Conservation (phyloP, 2,113 vertebrate species). For the Eclectus roratus region DNA sequence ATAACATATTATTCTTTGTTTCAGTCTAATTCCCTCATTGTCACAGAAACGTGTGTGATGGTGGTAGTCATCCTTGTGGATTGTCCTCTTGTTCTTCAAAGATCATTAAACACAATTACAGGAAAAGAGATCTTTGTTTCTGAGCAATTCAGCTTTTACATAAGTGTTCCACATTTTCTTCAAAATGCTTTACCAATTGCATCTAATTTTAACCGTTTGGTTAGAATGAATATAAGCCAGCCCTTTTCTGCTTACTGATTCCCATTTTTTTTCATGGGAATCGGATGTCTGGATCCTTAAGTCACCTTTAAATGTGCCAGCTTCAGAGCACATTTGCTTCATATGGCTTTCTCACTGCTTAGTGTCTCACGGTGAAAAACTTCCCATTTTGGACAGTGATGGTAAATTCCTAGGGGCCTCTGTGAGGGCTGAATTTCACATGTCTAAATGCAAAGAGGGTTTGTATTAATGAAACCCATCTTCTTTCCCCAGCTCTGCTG, state of each 20-base stretch:
- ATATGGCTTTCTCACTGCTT: neutral
- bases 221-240: conserved; percentile 10
- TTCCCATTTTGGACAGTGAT: conserved; percentile 13
- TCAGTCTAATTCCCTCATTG: conserved; percentile 28
- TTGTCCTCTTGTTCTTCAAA: conserved; percentile 56
- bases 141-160: conserved; percentile 51
- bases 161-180: conserved; percentile 59
- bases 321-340: neutral
- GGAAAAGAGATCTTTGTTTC: conserved; percentile 56
- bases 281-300: conserved; percentile 29
- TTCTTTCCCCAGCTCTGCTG: neutral
- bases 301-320: conserved; percentile 35
- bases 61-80: conserved; percentile 54
- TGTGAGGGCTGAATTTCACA: conserved; percentile 14
- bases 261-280: conserved; percentile 36
- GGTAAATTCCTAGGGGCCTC: conserved; percentile 40
- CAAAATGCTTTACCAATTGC: conserved; percentile 18
- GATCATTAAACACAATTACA: conserved; percentile 56
- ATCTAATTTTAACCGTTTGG: conserved; percentile 51
- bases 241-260: conserved; percentile 27
- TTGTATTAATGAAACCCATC: neutral
- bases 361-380: neutral
- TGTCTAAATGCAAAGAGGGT: neutral
- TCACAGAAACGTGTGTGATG: conserved; percentile 55
- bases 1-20: conserved; percentile 10